A percentile compares a stretch with the other conserved stretches of the same genome.
Conservation (phyloP, 1,140 invertebrate species). For the Magallana ariakensis region DNA sequence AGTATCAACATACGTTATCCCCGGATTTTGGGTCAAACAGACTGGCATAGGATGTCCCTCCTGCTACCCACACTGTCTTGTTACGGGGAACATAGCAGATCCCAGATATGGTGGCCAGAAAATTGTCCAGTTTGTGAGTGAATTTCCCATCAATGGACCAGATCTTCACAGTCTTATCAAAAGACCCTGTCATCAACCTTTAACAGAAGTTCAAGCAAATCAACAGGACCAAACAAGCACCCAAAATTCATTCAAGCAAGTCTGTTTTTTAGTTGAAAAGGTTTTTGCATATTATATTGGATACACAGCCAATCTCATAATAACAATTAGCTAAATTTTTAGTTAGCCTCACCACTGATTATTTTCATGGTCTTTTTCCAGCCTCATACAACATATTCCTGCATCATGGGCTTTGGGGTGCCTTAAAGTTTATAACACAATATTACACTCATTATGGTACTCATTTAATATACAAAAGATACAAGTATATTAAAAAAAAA, state of each 20-base stretch:
- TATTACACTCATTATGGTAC: too few relatives aligned
- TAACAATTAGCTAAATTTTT: too few relatives aligned
- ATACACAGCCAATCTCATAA: too few relatives aligned
- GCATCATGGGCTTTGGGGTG: constrained; percentile 77
- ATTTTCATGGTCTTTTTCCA: constrained; percentile 78
- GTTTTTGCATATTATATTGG: neutral
- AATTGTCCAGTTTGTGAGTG: constrained; percentile 76
- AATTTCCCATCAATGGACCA: constrained; percentile 79
- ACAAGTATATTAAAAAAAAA: too few relatives aligned
- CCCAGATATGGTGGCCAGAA: constrained; percentile 75
- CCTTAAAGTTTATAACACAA: constrained; percentile 61
- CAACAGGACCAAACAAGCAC: neutral
- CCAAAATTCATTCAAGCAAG: constrained; percentile 2
- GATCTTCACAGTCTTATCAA: constrained; percentile 80
- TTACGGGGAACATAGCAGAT: constrained; percentile 78
- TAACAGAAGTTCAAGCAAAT: constrained; percentile 31
- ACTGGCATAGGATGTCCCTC: constrained; percentile 74
- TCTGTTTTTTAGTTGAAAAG: neutral
- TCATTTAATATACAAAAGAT: too few relatives aligned
- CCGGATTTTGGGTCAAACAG: constrained; percentile 79
- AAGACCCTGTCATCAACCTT: constrained; percentile 79
- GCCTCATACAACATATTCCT: constrained; percentile 77
- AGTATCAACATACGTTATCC: constrained; percentile 74
- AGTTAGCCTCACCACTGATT: constrained; percentile 74
- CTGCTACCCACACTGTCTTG: constrained; percentile 78